These are phyloP conservation scores for Acipenser oxyrinchus DNA, from an alignment of 2,797 vertebrate genomes.

Conservation along the genomic window DNA sequence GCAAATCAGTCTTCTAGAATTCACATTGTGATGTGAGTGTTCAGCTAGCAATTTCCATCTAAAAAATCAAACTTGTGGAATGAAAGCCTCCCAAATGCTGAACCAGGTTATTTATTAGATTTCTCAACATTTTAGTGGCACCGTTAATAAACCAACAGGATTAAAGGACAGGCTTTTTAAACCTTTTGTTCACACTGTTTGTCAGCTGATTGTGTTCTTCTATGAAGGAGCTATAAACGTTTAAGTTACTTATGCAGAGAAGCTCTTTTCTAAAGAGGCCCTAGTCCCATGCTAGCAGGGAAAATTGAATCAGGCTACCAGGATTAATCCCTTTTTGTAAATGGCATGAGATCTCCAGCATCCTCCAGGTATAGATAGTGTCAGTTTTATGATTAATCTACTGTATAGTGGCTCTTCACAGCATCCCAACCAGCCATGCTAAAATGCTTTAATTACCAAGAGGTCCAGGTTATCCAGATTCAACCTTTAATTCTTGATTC, in stretches of 20 bases:
- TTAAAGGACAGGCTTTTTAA: too few relatives aligned
- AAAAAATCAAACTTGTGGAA: too few relatives aligned
- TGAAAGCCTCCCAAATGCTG: too few relatives aligned
- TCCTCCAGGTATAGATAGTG: not conserved
- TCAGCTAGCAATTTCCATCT: not conserved
- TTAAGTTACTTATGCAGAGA: not conserved
- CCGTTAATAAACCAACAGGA: too few relatives aligned
- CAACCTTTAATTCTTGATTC: too few relatives aligned
- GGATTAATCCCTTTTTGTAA: not conserved
- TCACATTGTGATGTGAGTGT: not conserved
- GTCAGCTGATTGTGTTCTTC: not conserved
- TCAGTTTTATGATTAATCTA: not conserved
- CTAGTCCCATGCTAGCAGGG: not conserved
- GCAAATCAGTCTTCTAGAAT: constrained; percentile 1
- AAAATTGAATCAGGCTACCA: not conserved
- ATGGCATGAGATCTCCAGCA: not conserved
- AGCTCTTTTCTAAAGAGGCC: not conserved
- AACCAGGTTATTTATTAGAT: too few relatives aligned
- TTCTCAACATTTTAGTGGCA: too few relatives aligned
- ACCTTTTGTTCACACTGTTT: not conserved
- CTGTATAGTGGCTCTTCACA: too few relatives aligned
- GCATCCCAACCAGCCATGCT: too few relatives aligned
- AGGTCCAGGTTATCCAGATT: too few relatives aligned
- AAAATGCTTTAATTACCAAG: too few relatives aligned
- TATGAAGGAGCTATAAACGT: not conserved